These are phyloP conservation scores for Malurus splendens DNA, from an alignment of 2,797 vertebrate species.

Conservation along the genomic window DNA sequence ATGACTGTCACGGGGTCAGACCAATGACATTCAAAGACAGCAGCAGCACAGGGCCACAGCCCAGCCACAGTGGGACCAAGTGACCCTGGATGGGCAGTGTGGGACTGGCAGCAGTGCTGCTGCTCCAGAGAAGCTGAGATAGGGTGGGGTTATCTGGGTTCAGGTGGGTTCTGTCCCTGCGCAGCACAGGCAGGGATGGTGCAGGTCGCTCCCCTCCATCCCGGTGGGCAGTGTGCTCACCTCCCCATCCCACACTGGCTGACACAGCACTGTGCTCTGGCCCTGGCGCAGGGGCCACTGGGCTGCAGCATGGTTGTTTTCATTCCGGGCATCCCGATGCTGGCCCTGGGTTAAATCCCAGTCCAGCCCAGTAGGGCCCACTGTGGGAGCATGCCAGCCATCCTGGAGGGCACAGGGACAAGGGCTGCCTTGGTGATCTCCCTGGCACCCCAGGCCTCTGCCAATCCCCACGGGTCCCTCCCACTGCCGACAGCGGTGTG, in stretches of 20 bases:
- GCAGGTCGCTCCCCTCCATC: background rate
- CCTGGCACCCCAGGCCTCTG: background rate
- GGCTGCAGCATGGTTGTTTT: background rate
- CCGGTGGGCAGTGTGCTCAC: background rate
- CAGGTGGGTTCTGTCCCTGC: background rate
- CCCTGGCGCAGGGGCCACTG: background rate
- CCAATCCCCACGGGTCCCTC: rapidly evolving
- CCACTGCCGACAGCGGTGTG: rapidly evolving
- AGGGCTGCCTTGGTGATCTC: background rate
- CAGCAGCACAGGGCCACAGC: background rate
- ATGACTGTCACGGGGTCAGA: background rate
- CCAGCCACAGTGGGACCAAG: rapidly evolving
- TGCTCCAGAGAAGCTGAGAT: background rate
- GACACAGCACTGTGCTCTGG: rapidly evolving
- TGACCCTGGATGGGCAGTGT: background rate
- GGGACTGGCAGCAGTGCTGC: background rate
- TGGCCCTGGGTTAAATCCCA: background rate
- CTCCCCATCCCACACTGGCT: rapidly evolving
- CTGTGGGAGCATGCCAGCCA: background rate
- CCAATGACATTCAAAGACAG: background rate
- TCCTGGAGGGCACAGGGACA: rapidly evolving
- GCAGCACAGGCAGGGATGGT: background rate
- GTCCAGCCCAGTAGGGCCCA: background rate
- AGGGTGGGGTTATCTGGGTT: background rate
- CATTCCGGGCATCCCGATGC: rapidly evolving